Evolutionary conservation across 92 coral and sea anemone species (phyloP), one percentile per base, ranked within the genome.

Genomic region (Umimayanthus chanpuru): DNA sequence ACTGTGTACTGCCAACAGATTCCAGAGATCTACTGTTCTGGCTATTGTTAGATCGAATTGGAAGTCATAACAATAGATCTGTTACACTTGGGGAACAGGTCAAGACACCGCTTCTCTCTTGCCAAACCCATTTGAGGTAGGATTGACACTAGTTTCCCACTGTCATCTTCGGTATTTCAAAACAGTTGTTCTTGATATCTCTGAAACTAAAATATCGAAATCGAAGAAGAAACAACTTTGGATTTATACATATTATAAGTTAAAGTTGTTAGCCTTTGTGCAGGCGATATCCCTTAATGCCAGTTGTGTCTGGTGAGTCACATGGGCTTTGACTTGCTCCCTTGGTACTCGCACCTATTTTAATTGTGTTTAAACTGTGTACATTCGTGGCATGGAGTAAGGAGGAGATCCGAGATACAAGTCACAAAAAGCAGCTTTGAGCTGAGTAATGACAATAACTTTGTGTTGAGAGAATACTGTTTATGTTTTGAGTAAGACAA

Each of bases 331-430:
- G 9, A 18, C 68, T 23, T 5, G 68, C 68, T 61, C 4, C 58
- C 58, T 2, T 21, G 3, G 4, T 20, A 61, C 25, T 61, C 68
- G 2, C 15, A 61, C 68, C 43, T 1, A 9, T 80, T 58, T 65
- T 65, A 81, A 8, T 81, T 66, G 58, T 38, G 86, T 81, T 81
- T 4, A 50, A 66, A 70, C 20, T 66, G 25, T 53, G 25, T 53
- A 53, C 41, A 21, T 81, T 81, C 58, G 55, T 41, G 30, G 20
- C 72, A 80, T 23, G 20, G 56, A 39, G 28, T 23, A 32, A 32
- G 28, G 74, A 75, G 23, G 23, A 18, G 20, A 32, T 73, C 21
- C 6, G 38, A 30, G 15, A 30, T 73, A 21, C 1, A 20, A 23
- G 56, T 66, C 44, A 10, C 28, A 65, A 44, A 41, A 38, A 26